Evolutionary conservation across 2,113 vertebrate species (phyloP).

Genomic region (Nesoenas mayeri): DNA sequence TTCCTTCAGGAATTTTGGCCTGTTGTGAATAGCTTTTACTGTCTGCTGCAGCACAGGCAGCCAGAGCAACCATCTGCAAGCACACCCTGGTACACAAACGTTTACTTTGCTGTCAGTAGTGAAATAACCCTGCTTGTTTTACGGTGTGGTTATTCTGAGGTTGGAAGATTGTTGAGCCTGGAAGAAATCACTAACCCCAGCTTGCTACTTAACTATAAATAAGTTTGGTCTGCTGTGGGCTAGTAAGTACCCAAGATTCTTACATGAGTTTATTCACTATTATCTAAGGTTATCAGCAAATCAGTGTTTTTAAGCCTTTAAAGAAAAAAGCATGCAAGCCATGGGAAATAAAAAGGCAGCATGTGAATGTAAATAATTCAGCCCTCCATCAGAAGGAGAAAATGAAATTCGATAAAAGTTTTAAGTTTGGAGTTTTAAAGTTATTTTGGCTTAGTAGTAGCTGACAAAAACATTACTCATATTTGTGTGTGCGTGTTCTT

Average conservation of each 20-base stretch:
- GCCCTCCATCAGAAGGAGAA: neutral
- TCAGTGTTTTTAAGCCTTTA: neutral
- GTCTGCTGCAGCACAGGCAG: neutral
- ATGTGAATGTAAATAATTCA: neutral
- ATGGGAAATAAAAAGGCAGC: neutral
- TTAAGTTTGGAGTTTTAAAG: neutral
- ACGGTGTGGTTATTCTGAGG: conserved; percentile 61
- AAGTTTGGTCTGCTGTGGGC: conserved; percentile 41
- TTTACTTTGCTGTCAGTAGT: conserved; percentile 56
- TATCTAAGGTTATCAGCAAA: conserved; percentile 31
- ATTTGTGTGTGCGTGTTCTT: neutral
- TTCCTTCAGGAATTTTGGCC: neutral
- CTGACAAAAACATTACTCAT: neutral
- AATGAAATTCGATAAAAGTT: neutral
- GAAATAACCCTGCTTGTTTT: conserved; percentile 36
- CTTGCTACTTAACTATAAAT: conserved; percentile 63
- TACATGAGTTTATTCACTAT: conserved; percentile 23
- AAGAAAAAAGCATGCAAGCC: neutral
- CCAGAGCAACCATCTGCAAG: neutral
- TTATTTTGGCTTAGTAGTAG: neutral
- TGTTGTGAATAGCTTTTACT: conserved; percentile 10
- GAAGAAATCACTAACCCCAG: conserved; percentile 58
- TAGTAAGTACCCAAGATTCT: conserved; percentile 33
- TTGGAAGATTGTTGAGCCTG: conserved; percentile 56
- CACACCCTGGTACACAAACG: conserved; percentile 37